Conservation (phyloP, 2,888 invertebrate genomes). For the Hanleya hanleyi region DNA sequence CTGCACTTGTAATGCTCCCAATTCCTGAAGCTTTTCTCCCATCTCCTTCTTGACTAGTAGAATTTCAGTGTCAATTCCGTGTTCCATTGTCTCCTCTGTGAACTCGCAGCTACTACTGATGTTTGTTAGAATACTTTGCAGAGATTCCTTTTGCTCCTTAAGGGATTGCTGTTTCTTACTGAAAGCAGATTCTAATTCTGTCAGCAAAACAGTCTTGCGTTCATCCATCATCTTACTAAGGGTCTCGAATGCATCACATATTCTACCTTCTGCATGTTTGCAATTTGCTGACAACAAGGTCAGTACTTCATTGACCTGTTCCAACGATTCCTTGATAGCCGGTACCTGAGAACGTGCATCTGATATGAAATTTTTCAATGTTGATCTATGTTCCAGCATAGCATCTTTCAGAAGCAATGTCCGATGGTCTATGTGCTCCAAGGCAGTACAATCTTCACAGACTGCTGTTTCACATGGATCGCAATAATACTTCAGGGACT, state of each 20-base stretch:
- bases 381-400: slow-evolving; percentile 72
- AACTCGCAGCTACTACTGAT: slow-evolving; percentile 74
- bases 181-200: slow-evolving; percentile 67
- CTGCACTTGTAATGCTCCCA: slow-evolving; percentile 56
- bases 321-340: slow-evolving; percentile 65
- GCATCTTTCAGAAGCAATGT: slow-evolving; percentile 74
- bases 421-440: slow-evolving; percentile 74
- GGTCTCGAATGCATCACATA: slow-evolving; percentile 69
- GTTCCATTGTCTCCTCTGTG: slow-evolving; percentile 74
- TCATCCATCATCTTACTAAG: slow-evolving; percentile 65
- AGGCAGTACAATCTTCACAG: slow-evolving; percentile 75
- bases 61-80: slow-evolving; percentile 75
- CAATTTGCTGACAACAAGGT: slow-evolving; percentile 53
- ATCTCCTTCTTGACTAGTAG: slow-evolving; percentile 75
- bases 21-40: slow-evolving; percentile 73
- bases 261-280: slow-evolving; percentile 59
- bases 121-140: slow-evolving; percentile 71
- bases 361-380: slow-evolving; percentile 63
- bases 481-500: slow-evolving; percentile 74
- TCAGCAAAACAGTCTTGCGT: slow-evolving; percentile 65
- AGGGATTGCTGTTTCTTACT: slow-evolving; percentile 69
- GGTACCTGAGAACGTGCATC: slow-evolving; percentile 70
- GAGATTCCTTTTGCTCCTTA: slow-evolving; percentile 67
- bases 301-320: slow-evolving; percentile 59
- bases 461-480: slow-evolving; percentile 76